Evolutionary conservation across 2,888 invertebrate species (phyloP), one percentile per base, ranked within the genome.

Genomic region (Pomacea canaliculata): DNA sequence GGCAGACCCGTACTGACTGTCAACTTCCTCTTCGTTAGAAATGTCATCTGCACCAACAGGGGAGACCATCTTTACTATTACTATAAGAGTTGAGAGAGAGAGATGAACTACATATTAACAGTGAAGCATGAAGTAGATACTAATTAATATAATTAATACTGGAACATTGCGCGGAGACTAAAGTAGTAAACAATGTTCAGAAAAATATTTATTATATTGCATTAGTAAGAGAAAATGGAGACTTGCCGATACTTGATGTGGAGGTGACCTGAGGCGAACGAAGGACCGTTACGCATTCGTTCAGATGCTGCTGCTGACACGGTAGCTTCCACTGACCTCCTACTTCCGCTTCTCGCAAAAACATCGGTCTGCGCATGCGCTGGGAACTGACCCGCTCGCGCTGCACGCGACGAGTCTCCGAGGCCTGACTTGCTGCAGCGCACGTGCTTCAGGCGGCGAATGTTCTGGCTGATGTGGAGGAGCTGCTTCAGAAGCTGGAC

Each of bases 1-100:
- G 16, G 37, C 65, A 9, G 70, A 73, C 5, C 73, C 73, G 73
- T 73, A 73, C 27, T 67, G 59, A 66, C 73, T 73, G 73, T 73
- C 73, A 0, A 37, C 59, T 16, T 73, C 73, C 62, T 72, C 72
- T 18, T 19, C 27, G 37, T 72, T 66, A 2, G 46, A 51, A 23
- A 23, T 23, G 23, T 23, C 23, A 27, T 66, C 66, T 8, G 72
- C 66, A 66, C 49, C 72, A 56, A 66, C 7, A 56, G 37, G 9
- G 9, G 9, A 70, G 7, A 70, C 3, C 48, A 51, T 37, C 37
- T 37, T 37, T 37, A 37, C 37, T 37, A 5, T 37, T 5, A 37
- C 37, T 37, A 37, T 5, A 37, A 37, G 37, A 37, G 37, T 1
- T 0, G 37, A 37, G 37, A 37, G 37, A 37, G 37, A 37, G 37